phyloP scores from a whole-genome alignment of 2,797 vertebrate species.

The Acrocephalus scirpaceus region DNA sequence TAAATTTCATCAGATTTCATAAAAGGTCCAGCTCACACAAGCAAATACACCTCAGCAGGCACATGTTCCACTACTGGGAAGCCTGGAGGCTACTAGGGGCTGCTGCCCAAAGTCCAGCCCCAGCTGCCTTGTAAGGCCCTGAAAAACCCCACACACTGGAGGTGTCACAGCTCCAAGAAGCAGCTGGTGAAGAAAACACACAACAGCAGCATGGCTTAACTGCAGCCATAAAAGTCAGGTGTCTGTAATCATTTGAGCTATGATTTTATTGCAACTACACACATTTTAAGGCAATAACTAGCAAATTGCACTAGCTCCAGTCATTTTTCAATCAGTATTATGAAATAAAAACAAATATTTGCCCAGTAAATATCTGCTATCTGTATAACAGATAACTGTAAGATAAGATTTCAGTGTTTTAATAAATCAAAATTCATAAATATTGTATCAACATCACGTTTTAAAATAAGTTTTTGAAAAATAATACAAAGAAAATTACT shows the following conservation, averaged over 20 bases:
- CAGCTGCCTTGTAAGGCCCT: not conserved
- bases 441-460: not conserved
- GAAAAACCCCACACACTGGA: accelerated
- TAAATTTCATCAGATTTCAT: not conserved
- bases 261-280: not conserved
- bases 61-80: not conserved
- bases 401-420: not conserved
- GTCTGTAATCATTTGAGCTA: not conserved
- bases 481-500: not conserved
- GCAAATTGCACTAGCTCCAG: not conserved
- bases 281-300: not conserved
- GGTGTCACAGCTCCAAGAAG: not conserved
- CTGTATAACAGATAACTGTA: not conserved
- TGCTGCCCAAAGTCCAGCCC: not conserved
- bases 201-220: not conserved
- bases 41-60: not conserved
- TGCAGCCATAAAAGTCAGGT: not conserved
- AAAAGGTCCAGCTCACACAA: not conserved
- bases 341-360: not conserved
- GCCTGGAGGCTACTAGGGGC: accelerated
- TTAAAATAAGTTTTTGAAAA: not conserved
- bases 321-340: not conserved
- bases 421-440: not conserved
- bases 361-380: not conserved
- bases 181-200: not conserved